Percentiles rank a stretch among this genome's conserved stretches.
Conservation (phyloP, 2,888 invertebrate species). For the Drosophila kokeensis region DNA sequence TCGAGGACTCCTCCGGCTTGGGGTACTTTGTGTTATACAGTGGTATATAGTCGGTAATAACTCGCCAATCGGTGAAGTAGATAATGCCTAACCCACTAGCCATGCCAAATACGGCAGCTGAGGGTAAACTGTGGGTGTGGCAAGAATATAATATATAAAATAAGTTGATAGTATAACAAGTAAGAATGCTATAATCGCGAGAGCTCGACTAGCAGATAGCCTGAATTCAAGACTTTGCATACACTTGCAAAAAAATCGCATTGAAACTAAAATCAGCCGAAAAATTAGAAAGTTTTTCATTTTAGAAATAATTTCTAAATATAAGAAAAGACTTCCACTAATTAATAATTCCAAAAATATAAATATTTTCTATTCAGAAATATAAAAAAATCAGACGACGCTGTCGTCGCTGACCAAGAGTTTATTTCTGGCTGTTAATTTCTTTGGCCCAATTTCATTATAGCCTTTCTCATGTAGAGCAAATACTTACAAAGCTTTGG, state of each 20-base stretch:
- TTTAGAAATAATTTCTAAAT: too few species aligned
- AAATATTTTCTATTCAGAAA: too few species aligned
- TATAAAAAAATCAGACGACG: too few species aligned
- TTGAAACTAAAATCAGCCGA: neutral
- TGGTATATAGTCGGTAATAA: constrained; percentile 57
- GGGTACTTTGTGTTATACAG: constrained; percentile 67
- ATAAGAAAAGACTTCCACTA: too few species aligned
- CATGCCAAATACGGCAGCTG: constrained; percentile 51
- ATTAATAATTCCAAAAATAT: too few species aligned
- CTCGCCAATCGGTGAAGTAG: constrained; percentile 67
- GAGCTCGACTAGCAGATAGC: too few species aligned
- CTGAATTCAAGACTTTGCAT: too few species aligned
- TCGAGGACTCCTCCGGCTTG: constrained; percentile 28
- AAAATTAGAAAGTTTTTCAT: too few species aligned
- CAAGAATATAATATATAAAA: neutral
- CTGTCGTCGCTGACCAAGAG: neutral
- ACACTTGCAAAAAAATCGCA: too few species aligned
- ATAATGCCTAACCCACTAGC: constrained; percentile 47
- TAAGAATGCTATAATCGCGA: neutral
- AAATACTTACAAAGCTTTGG: constrained; percentile 59
- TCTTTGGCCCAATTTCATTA: neutral
- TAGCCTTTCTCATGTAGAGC: neutral
- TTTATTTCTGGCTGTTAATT: neutral
- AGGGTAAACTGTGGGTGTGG: constrained; percentile 50
- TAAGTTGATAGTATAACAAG: neutral